Evolutionary conservation across 2,113 vertebrate species (phyloP).

Genomic region (Daboia siamensis): DNA sequence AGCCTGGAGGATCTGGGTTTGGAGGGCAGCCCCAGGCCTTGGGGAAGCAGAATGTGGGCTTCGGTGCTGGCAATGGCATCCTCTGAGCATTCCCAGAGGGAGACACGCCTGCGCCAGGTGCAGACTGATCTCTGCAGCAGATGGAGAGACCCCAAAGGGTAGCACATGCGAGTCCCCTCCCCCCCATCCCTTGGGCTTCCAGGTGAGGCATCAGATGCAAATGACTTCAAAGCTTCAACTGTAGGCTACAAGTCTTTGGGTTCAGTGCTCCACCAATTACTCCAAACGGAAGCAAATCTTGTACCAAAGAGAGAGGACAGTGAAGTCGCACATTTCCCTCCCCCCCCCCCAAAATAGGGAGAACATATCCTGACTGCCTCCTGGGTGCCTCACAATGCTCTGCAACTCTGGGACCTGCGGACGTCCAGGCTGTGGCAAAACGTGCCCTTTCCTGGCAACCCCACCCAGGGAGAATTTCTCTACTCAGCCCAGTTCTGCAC

Average conservation of each 20-base stretch:
- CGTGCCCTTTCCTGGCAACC: constrained; percentile 33
- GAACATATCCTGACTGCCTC: constrained; percentile 36
- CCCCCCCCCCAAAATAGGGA: not conserved
- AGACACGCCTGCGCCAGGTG: not conserved
- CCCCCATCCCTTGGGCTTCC: not conserved
- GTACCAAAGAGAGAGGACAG: not conserved
- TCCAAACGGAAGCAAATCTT: not conserved
- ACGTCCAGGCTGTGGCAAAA: constrained; percentile 24
- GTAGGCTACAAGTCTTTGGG: not conserved
- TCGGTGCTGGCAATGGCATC: too few species aligned
- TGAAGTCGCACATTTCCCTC: not conserved
- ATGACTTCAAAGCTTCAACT: not conserved
- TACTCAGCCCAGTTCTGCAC: constrained; percentile 44
- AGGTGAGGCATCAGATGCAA: not conserved
- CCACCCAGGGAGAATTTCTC: constrained; percentile 43
- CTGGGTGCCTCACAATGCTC: constrained; percentile 40
- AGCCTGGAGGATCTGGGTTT: too few species aligned
- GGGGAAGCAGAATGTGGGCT: not conserved
- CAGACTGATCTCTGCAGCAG: not conserved
- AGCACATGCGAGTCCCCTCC: not conserved
- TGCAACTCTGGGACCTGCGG: constrained; percentile 52
- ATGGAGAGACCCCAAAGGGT: not conserved
- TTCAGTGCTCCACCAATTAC: not conserved
- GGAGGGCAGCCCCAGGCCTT: too few species aligned
- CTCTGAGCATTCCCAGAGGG: not conserved